Evolutionary conservation across 2,888 invertebrate genomes (phyloP).

Genomic region (Diogma glabrata): DNA sequence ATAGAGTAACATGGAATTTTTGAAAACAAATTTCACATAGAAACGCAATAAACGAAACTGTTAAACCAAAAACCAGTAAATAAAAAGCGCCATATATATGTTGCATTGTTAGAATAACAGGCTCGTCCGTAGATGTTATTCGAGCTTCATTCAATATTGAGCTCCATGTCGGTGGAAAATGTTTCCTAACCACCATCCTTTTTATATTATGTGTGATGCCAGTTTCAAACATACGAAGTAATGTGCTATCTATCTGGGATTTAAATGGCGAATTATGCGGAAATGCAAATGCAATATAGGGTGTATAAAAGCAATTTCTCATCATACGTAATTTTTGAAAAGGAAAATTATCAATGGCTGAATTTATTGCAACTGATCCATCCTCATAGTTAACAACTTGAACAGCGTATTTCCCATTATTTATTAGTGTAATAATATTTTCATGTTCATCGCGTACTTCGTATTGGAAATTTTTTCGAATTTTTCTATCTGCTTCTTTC

Average conservation of each 20-base stretch:
- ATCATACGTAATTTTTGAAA: not conserved
- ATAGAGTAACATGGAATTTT: too few species aligned
- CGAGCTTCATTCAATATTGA: constrained; percentile 6
- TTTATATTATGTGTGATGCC: not conserved
- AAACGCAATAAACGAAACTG: too few species aligned
- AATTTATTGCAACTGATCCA: not conserved
- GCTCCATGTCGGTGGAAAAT: not conserved
- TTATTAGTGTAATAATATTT: not conserved
- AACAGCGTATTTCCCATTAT: constrained; percentile 3
- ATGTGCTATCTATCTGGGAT: not conserved
- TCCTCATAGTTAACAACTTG: not conserved
- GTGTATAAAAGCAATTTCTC: constrained; percentile 5
- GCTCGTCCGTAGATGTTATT: not conserved
- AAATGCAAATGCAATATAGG: not conserved
- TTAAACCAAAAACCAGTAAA: not conserved
- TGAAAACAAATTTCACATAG: too few species aligned
- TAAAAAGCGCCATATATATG: constrained; percentile 9
- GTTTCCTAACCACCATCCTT: not conserved
- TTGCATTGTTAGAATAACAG: not conserved
- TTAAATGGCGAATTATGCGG: constrained; percentile 8
- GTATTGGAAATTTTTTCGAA: not conserved
- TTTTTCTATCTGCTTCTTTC: not conserved
- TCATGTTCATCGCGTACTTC: not conserved
- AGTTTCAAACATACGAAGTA: constrained; percentile 5
- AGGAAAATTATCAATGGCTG: constrained; percentile 2